phyloP scores from a whole-genome alignment of 1,140 invertebrate genomes.

The Drosophila asahinai region DNA sequence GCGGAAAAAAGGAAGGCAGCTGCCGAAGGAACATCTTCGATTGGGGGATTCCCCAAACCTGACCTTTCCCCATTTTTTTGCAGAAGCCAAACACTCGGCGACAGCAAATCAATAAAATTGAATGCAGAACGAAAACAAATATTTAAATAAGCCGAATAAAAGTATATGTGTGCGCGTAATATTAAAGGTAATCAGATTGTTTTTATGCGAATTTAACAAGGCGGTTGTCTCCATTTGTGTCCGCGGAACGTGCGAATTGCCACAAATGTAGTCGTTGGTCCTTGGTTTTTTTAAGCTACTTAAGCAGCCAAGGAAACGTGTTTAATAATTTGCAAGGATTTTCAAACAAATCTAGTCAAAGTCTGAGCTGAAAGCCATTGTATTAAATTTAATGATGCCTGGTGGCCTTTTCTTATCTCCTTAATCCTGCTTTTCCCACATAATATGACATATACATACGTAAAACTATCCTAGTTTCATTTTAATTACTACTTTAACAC shows the following conservation, averaged over 20 bases:
- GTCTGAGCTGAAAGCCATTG: neutral
- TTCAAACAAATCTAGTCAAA: too few relatives aligned
- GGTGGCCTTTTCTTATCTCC: neutral
- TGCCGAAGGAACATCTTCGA: neutral
- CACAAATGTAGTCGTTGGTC: neutral
- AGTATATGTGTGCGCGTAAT: conserved; percentile 7
- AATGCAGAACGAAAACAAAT: neutral
- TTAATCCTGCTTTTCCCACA: neutral
- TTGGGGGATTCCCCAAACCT: neutral
- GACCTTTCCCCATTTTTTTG: neutral
- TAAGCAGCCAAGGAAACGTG: neutral
- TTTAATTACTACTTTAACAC: conserved; percentile 16
- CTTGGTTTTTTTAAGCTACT: neutral
- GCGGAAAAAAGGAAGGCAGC: neutral
- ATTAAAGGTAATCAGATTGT: conserved; percentile 20
- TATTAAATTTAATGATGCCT: neutral
- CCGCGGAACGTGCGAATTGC: conserved; percentile 9
- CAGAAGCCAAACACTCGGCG: neutral
- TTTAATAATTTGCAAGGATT: neutral
- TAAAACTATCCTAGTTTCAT: neutral
- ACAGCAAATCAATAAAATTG: conserved; percentile 11
- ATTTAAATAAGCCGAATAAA: conserved; percentile 3
- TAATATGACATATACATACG: neutral
- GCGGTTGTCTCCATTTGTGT: conserved; percentile 14
- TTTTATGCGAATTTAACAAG: conserved; percentile 20